Base-by-base conservation (phyloP, 2,113 vertebrate genomes). In the Spermophilus dauricus region DNA sequence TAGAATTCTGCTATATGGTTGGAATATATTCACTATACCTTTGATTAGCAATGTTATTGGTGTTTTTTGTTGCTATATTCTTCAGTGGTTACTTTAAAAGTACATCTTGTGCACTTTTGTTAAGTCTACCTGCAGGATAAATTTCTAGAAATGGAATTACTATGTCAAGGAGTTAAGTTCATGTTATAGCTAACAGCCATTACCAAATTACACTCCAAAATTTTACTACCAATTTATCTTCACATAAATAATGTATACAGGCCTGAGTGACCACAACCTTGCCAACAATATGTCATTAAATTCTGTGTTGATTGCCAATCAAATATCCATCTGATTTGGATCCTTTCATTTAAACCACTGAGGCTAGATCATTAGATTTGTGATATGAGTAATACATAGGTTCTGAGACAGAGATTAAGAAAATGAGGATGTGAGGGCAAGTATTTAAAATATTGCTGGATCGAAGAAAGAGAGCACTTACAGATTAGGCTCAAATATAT, bases 331-430 rank as follows among this genome's bases (percentile, higher is more conserved):
- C 26, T 81, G 39, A 77, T 87, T 16, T 83, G 91, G 45, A 81
- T 77, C 3, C 39, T 75, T 96, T 94, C 3, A 77, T 94, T 89
- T 91, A 70, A 77, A n/a, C 8, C 61, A 69, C 32, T 87, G 10
- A 92, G 76, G 11, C 48, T 72, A 6, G 86, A 22, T 85, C 83
- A 94, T 63, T 93, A 61, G 13, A 97, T 92, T 82, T 94, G 53
- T 87, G 18, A 37, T 95, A 34, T 77, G 11, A 86, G 18, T 63
- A 87, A 42, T 24, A 92, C 76, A 28, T 39, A 86, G 9, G 13
- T 87, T 94, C 37, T 96, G 45, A 96, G 96, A 84, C n/a, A 95
- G 88, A 61, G 18, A 92, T 84, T 10, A 39, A 92, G 42, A 92
- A 87, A 89, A 72, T 78, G 16, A 84, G 9, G 30, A 93, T 77